Base-by-base conservation (phyloP, 1,140 invertebrate species). In the Rhysida immarginata region DNA sequence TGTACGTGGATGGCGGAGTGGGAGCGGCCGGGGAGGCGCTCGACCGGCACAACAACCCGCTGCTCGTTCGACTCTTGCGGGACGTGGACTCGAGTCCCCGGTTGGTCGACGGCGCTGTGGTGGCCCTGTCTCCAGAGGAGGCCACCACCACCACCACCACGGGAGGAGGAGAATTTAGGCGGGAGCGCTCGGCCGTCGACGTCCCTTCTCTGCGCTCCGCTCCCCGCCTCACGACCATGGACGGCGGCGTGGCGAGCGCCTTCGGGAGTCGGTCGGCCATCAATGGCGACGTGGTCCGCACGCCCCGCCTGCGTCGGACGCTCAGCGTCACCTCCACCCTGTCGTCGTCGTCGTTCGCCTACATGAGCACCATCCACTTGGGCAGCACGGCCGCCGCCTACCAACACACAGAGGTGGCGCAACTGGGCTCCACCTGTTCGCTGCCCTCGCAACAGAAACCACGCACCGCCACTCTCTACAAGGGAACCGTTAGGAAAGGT, bases 351-450 rank as follows among this genome's bases (percentile, higher is more conserved):
- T 87, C 84, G 21, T 85, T 88, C 62, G 80, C 85, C 58, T 89
- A 87, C 60, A 77, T 88, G 60, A 84, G 81, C 25, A 87, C 85
- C 0, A 82, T 84, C 0, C 87, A 85, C 64, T 85, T 87, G 61
- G 85, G 85, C 0, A 87, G 84, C 41, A 85, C 84, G 0, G 59
- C 87, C 1, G 85, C 84, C 0, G 81, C 82, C 2, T 56, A 56
- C 29, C 55, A 56, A 24, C 27, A 27, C 49, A 51, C 49, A 11
- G 49, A 51, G 16, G 49, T 51, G 13, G 23, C 5, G 11, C 49
- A 51, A 20, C 13, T 51, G 23, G 49, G 49, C 23, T 46, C 44
- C 18, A 23, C 20, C 8, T 11, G 44, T 3, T 8, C 8, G 5
- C 16, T 46, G 8, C 44, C 44, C 29, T 35, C 29, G n/a, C n/a